phyloP scores from a whole-genome alignment of 2,888 invertebrate genomes.

The Alentia gelatinosa region DNA sequence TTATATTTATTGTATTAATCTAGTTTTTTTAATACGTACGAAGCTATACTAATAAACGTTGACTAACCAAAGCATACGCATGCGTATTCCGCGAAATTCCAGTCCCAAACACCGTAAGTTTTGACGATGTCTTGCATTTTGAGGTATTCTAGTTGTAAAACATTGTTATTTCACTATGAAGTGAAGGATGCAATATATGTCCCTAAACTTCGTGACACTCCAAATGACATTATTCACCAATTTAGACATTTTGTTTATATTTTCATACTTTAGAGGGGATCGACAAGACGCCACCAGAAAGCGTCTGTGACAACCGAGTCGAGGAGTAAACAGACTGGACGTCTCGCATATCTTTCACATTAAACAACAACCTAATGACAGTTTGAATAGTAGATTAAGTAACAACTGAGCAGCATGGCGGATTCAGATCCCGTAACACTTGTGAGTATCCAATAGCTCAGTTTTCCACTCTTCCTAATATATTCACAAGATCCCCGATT shows the following conservation, averaged over 20 bases:
- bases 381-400: not conserved
- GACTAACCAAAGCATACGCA: not conserved
- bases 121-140: not conserved
- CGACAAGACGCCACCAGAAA: not conserved
- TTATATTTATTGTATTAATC: too few relatives aligned
- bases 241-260: too few relatives aligned
- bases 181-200: too few relatives aligned
- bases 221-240: too few relatives aligned
- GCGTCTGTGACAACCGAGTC: conserved; percentile 13
- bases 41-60: not conserved
- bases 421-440: conserved; percentile 75
- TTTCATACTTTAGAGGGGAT: not conserved
- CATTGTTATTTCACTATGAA: too few relatives aligned
- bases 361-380: not conserved
- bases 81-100: conserved; percentile 43
- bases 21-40: too few relatives aligned
- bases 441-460: conserved; percentile 69
- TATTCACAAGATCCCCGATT: too few relatives aligned
- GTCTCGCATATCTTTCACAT: not conserved
- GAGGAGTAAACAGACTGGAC: not conserved
- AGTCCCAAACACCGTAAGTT: not conserved
- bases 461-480: too few relatives aligned
- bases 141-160: too few relatives aligned
- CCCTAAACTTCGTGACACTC: too few relatives aligned
- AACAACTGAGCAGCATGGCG: conserved; percentile 67